Conservation (phyloP, 2,888 invertebrate species). For the Boloria euphrosyne region DNA sequence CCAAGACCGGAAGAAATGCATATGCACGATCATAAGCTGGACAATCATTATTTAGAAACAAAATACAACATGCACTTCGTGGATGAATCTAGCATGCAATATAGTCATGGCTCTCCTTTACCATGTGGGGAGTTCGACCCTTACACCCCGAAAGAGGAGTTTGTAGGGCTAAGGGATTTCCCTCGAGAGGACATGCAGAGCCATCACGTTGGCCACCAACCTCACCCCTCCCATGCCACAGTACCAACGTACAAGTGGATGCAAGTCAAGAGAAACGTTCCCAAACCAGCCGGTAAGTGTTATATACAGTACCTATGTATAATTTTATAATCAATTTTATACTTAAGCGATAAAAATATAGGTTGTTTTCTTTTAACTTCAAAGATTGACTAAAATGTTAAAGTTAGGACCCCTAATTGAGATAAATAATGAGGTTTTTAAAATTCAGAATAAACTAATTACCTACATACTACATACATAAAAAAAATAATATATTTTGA, state of each 20-base stretch:
- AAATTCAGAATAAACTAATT: too few species aligned
- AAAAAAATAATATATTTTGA: too few species aligned
- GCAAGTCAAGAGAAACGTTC: constrained; percentile 98
- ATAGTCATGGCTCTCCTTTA: constrained; percentile 71
- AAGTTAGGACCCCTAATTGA: too few species aligned
- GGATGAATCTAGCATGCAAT: constrained; percentile 70
- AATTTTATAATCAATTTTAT: background rate
- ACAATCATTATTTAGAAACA: constrained; percentile 76
- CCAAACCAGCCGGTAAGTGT: constrained; percentile 93
- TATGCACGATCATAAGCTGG: constrained; percentile 70
- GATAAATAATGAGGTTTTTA: too few species aligned
- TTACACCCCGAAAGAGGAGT: constrained; percentile 85
- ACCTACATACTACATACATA: too few species aligned
- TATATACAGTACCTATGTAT: too few species aligned
- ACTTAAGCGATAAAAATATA: background rate
- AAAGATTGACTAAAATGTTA: too few species aligned
- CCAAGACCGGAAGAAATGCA: constrained; percentile 79
- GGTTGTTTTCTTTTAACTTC: background rate
- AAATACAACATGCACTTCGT: constrained; percentile 81
- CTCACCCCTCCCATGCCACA: constrained; percentile 81
- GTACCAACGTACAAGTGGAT: constrained; percentile 99
- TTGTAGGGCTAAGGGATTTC: constrained; percentile 68
- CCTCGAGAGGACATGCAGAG: constrained; percentile 63
- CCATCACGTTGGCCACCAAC: constrained; percentile 62
- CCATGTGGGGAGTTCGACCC: constrained; percentile 84